Evolutionary conservation across 2,888 invertebrate species (phyloP).

Genomic region (Megamerina dolium): DNA sequence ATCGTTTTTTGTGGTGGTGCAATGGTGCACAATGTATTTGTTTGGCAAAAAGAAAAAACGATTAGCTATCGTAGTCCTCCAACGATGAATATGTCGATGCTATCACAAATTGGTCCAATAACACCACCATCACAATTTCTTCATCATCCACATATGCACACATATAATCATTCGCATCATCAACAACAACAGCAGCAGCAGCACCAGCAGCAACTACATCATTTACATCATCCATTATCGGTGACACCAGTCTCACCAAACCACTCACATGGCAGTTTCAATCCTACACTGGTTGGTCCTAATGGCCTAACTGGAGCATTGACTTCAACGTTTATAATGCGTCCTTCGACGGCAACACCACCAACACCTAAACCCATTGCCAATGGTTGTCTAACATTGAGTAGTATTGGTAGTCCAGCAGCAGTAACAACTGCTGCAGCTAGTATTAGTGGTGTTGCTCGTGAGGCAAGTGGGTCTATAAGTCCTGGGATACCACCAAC

Average conservation of each 20-base stretch:
- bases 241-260: slow-evolving; percentile 49
- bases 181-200: slow-evolving; percentile 11
- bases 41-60: slow-evolving; percentile 89
- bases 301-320: slow-evolving; percentile 38
- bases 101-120: slow-evolving; percentile 33
- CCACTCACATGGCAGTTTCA: slow-evolving; percentile 49
- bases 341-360: slow-evolving; percentile 48
- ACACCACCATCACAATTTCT: slow-evolving; percentile 33
- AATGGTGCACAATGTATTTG: slow-evolving; percentile 90
- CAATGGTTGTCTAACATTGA: slow-evolving; percentile 25
- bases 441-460: too few species aligned
- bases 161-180: slow-evolving; percentile 23
- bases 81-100: slow-evolving; percentile 29
- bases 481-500: slow-evolving; percentile 59
- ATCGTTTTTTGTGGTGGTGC: slow-evolving; percentile 89
- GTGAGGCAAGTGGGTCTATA: slow-evolving; percentile 55
- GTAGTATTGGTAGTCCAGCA: too few species aligned
- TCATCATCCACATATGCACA: slow-evolving; percentile 25
- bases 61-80: slow-evolving; percentile 59
- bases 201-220: slow-evolving; percentile 19
- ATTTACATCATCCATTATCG: slow-evolving; percentile 40
- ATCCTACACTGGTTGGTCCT: slow-evolving; percentile 36
- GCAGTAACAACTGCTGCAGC: too few species aligned
- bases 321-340: slow-evolving; percentile 36
- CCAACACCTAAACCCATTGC: slow-evolving; percentile 44